These are phyloP conservation scores for Hesperia comma DNA, from an alignment of 2,888 invertebrate species.

Conservation along the genomic window DNA sequence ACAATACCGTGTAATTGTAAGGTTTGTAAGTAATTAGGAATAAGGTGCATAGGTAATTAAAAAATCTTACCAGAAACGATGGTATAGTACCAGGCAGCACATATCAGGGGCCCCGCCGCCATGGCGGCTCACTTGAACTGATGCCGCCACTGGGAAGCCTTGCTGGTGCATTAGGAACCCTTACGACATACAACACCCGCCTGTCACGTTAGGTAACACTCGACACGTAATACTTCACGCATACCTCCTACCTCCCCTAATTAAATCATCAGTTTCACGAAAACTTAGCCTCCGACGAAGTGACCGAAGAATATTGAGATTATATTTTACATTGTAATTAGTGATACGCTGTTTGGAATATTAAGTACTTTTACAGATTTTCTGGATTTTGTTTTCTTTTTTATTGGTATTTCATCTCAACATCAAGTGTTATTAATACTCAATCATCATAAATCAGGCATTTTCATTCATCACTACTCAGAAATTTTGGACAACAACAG, in stretches of 20 bases:
- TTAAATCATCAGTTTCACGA: neutral
- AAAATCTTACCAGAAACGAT: slow-evolving; percentile 68
- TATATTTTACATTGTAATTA: too few relatives aligned
- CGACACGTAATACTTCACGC: neutral
- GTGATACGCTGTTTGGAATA: too few relatives aligned
- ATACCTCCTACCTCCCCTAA: neutral
- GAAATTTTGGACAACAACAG: too few relatives aligned
- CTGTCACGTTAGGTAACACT: slow-evolving; percentile 19
- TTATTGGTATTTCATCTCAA: too few relatives aligned
- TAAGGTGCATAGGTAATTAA: neutral
- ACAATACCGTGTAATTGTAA: too few relatives aligned
- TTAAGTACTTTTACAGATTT: too few relatives aligned
- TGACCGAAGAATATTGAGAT: too few relatives aligned
- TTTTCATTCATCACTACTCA: too few relatives aligned
- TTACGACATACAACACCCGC: slow-evolving; percentile 52
- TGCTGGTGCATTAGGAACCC: slow-evolving; percentile 62
- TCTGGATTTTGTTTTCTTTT: too few relatives aligned
- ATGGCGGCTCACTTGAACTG: slow-evolving; percentile 61
- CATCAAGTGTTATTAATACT: too few relatives aligned
- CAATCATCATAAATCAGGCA: too few relatives aligned
- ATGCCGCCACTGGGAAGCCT: slow-evolving; percentile 60
- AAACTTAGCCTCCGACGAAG: neutral
- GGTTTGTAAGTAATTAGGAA: neutral
- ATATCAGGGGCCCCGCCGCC: slow-evolving; percentile 69
- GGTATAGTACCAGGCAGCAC: slow-evolving; percentile 75